Base-by-base conservation (phyloP, 2,888 invertebrate species). In the Hydropsyche betteni region DNA sequence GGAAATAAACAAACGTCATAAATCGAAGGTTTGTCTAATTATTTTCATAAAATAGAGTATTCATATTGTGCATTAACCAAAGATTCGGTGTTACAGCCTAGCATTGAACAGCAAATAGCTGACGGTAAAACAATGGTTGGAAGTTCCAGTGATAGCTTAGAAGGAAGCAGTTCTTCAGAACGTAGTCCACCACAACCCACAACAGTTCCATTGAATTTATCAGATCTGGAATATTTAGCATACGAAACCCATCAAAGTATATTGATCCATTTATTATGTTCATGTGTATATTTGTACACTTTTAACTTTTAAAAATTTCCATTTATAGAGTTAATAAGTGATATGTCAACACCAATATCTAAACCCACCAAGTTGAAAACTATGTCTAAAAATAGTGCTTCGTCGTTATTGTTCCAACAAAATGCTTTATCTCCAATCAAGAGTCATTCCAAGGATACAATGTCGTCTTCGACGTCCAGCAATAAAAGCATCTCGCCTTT, bases 381-480 rank as follows among this genome's bases (percentile, higher is more conserved):
- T 74, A 82, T 24, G 7, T 82, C 36, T 7, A 33, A 34, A 36
- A 64, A 64, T 24, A 64, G 36, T 64, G 24, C 6, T 77, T 81
- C 0, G 84, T 83, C 78, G 8, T 79, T 86, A 0, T 79, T 86
- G 51, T 83, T 84, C 76, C 80, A 86, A 12, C 85, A 86, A 80
- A 84, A 82, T 68, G 86, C 86, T 0, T 85, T 87, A 81, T 88
- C 88, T 0, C 88, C 88, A 0, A 88, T 88, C 14, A 86, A 84
- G 82, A 86, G 86, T 58, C 82, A 83, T 81, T 71, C 68, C 7
- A 72, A 50, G 38, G 72, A 72, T n/a, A 61, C 72, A 33, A 24
- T 74, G 38, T 75, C 77, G 0, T 71, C 76, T 12, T 78, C 78
- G 5, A 68, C 75, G 8, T 77, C 72, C 6, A 68, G 74, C 58